These are phyloP conservation scores for Anas capensis DNA, from an alignment of 2,797 vertebrate species.

Conservation along the genomic window DNA sequence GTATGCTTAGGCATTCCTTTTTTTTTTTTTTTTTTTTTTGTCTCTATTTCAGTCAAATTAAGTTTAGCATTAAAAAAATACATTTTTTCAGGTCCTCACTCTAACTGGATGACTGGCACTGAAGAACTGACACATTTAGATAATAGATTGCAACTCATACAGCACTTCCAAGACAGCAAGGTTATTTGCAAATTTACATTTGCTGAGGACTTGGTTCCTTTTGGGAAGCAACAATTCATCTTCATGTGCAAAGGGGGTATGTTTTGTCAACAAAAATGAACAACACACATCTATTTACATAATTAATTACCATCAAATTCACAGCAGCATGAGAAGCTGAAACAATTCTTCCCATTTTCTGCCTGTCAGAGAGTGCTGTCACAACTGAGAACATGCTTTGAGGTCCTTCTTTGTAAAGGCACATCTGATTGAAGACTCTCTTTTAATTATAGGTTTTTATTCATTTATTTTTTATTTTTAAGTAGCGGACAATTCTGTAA, in stretches of 20 bases:
- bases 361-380: constrained; percentile 22
- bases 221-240: not conserved
- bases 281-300: constrained; percentile 31
- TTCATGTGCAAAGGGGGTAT: not conserved
- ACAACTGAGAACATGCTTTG: not conserved
- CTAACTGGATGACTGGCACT: not conserved
- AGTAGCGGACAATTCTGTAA: constrained; percentile 15
- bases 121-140: not conserved
- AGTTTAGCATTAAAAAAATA: not conserved
- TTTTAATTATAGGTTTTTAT: constrained; percentile 23
- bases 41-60: not conserved
- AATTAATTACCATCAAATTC: constrained; percentile 40
- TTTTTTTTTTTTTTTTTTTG: not conserved
- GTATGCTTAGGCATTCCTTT: not conserved
- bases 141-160: not conserved
- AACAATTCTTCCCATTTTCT: constrained; percentile 55
- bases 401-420: constrained; percentile 30
- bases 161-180: not conserved
- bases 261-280: constrained; percentile 35
- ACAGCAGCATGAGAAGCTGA: not conserved
- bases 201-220: not conserved
- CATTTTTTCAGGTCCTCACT: not conserved
- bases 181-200: constrained; percentile 12
- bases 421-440: constrained; percentile 33
- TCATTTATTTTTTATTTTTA: not conserved